Evolutionary conservation across 2,113 vertebrate genomes (phyloP).

Genomic region (Hippocampus mohnikei): DNA sequence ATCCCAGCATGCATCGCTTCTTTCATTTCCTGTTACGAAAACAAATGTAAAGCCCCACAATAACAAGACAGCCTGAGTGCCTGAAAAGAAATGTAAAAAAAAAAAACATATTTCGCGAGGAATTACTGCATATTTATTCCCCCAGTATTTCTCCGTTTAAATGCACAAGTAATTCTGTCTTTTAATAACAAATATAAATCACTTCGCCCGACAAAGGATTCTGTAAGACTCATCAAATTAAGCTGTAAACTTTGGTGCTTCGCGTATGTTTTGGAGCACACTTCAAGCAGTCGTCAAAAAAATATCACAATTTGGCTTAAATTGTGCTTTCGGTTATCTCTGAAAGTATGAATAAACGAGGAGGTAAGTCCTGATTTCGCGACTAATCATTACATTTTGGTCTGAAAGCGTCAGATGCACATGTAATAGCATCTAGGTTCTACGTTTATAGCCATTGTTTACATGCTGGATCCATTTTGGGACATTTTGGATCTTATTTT

Average conservation of each 20-base stretch:
- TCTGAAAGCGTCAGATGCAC: too few species aligned
- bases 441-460: neutral
- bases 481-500: too few species aligned
- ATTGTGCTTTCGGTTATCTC: neutral
- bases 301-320: neutral
- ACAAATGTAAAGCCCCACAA: slow-evolving; percentile 32
- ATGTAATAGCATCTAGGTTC: neutral
- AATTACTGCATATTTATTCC: neutral
- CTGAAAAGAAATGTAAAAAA: slow-evolving; percentile 30
- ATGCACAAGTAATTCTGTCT: fast-evolving
- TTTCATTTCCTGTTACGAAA: slow-evolving; percentile 20
- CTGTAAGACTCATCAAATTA: neutral
- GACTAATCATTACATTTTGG: neutral
- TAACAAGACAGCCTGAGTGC: slow-evolving; percentile 15
- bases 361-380: slow-evolving; percentile 46
- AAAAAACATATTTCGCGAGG: neutral
- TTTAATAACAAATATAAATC: neutral
- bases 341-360: slow-evolving; percentile 64
- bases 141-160: neutral
- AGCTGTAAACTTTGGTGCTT: neutral
- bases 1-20: slow-evolving; percentile 49
- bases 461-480: neutral
- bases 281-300: neutral
- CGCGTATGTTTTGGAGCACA: neutral
- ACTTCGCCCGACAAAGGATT: neutral